A percentile compares a stretch with the other conserved stretches of the same genome.
Evolutionary conservation across 2,113 vertebrate genomes (phyloP).

Genomic region (Sinocyclocheilus anshuiensis): DNA sequence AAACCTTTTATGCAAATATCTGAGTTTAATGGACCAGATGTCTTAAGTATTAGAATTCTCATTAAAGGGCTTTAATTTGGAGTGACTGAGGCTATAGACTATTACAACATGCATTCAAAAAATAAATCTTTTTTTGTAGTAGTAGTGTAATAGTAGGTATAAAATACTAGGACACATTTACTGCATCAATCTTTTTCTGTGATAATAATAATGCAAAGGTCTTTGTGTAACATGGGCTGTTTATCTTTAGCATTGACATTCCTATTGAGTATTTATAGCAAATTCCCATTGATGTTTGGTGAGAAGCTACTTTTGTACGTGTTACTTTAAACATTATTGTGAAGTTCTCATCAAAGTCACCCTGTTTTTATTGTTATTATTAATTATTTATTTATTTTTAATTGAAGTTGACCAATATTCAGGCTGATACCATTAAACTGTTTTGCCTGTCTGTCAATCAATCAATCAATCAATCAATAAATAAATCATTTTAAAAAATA

Average conservation of each 20-base stretch:
- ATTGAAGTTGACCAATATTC: neutral
- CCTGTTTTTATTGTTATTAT: no score
- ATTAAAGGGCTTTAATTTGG: slow-evolving; percentile 66
- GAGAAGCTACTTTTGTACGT: neutral
- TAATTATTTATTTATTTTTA: no score
- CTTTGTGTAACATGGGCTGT: neutral
- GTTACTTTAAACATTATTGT: neutral
- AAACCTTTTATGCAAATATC: slow-evolving; percentile 68
- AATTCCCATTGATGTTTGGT: neutral
- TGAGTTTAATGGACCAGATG: slow-evolving; percentile 71
- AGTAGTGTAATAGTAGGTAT: slow-evolving; percentile 26
- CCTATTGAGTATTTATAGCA: slow-evolving; percentile 16
- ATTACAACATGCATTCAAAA: slow-evolving; percentile 52
- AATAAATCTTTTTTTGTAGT: slow-evolving; percentile 42
- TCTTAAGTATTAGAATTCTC: slow-evolving; percentile 63
- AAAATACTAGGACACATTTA: slow-evolving; percentile 48
- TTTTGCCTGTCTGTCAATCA: neutral
- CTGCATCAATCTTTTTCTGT: slow-evolving; percentile 10
- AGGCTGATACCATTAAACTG: neutral
- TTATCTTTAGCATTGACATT: neutral
- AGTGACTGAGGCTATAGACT: slow-evolving; percentile 66
- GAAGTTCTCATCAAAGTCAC: neutral
- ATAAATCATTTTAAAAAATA: neutral
- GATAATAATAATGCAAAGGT: neutral
- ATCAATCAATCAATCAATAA: neutral